Percentiles rank a stretch among this genome's conserved stretches.
These are phyloP conservation scores for Esox lucius DNA, from an alignment of 2,797 vertebrate species.

Conservation along the genomic window DNA sequence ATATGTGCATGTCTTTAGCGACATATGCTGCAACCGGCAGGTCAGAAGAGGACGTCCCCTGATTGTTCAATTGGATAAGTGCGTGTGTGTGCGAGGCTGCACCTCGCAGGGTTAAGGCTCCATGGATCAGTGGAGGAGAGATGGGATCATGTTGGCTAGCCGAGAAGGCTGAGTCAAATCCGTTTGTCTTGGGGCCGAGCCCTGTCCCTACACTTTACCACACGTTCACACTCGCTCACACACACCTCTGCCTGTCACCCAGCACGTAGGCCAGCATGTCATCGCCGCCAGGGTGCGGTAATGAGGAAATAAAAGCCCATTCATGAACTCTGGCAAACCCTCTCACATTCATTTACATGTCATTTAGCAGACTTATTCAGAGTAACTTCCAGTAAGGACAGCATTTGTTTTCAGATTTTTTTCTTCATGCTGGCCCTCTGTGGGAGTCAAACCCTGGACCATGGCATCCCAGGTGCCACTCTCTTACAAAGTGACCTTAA, in stretches of 20 bases:
- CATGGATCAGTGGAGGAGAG: conserved; percentile 35
- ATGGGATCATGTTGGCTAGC: conserved; percentile 50
- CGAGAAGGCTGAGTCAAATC: conserved; percentile 51
- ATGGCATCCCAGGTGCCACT: no score
- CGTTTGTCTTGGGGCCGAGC: conserved; percentile 39
- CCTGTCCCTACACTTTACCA: neutral
- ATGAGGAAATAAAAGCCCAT: conserved; percentile 10
- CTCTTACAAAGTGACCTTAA: no score
- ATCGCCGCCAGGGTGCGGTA: conserved; percentile 10
- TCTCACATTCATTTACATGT: conserved; percentile 1
- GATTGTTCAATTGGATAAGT: conserved; percentile 54
- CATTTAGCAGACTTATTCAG: no score
- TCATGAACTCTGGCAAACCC: conserved; percentile 21
- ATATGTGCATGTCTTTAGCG: conserved; percentile 17
- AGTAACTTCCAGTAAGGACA: no score
- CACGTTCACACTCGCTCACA: neutral
- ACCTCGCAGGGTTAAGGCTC: conserved; percentile 25
- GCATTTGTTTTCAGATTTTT: no score
- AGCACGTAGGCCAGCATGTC: conserved; percentile 49
- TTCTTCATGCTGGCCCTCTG: no score
- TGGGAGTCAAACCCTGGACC: no score
- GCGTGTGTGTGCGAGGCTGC: conserved; percentile 19
- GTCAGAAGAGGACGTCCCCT: conserved; percentile 29
- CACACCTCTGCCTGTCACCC: conserved; percentile 31
- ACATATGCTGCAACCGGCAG: conserved; percentile 4